A percentile compares a stretch with the other conserved stretches of the same genome.
These are phyloP conservation scores for Proteles cristata DNA, from an alignment of 2,113 vertebrate genomes.

Conservation along the genomic window DNA sequence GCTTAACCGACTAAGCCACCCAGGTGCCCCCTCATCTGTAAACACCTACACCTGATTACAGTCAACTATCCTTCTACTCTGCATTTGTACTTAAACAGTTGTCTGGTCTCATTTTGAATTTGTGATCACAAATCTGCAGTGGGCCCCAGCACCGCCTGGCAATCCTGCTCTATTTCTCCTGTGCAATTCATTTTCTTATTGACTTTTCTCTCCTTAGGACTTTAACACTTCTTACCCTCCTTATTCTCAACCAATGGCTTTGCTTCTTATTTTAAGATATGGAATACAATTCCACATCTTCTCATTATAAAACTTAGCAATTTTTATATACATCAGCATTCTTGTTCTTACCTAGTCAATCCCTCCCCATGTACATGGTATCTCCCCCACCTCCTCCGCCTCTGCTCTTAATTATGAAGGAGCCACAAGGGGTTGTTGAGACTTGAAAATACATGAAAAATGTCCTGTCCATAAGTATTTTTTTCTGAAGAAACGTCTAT, in stretches of 20 bases:
- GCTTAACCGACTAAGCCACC: too few relatives aligned
- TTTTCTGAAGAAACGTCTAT: not conserved
- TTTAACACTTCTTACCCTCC: not conserved
- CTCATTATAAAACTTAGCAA: not conserved
- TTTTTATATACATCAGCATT: not conserved
- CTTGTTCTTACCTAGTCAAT: not conserved
- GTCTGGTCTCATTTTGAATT: not conserved
- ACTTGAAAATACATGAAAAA: constrained; percentile 17
- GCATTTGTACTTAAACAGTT: not conserved
- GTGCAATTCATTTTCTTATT: not conserved
- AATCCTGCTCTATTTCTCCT: not conserved
- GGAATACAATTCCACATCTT: not conserved
- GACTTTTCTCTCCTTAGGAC: not conserved
- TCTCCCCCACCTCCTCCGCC: not conserved
- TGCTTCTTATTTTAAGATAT: not conserved
- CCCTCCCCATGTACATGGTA: not conserved
- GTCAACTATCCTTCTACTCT: not conserved
- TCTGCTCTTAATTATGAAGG: not conserved
- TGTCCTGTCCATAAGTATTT: not conserved
- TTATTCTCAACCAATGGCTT: not conserved
- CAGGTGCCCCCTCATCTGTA: not conserved
- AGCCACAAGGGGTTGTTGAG: not conserved
- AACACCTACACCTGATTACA: not conserved
- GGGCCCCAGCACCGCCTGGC: not conserved
- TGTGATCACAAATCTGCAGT: not conserved